Percentiles rank a stretch among this genome's conserved stretches.
These are phyloP conservation scores for Epirrita christyi DNA, from an alignment of 2,888 invertebrate species.

Conservation along the genomic window DNA sequence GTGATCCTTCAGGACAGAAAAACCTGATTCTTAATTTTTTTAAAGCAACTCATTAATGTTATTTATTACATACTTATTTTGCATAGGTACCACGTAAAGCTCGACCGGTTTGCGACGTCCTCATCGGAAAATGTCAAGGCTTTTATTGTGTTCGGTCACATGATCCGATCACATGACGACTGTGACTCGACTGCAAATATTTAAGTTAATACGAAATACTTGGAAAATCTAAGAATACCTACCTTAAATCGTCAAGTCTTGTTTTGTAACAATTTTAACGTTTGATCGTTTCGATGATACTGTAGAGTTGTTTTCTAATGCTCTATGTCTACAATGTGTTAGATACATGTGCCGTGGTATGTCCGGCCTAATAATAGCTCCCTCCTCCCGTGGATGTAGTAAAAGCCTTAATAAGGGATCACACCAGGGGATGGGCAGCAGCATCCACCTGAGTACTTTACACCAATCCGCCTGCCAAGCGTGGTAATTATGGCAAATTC, in stretches of 20 bases:
- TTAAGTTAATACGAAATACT: constrained; percentile 34
- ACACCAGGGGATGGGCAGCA: no score
- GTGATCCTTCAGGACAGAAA: no score
- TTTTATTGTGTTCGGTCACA: constrained; percentile 56
- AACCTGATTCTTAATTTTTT: neutral
- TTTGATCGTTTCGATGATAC: no score
- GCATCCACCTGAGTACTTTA: no score
- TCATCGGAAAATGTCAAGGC: constrained; percentile 61
- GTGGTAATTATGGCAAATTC: no score
- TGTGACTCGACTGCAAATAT: constrained; percentile 34
- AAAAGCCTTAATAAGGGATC: no score
- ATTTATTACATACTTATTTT: constrained; percentile 22
- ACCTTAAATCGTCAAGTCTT: neutral
- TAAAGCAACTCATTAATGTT: neutral
- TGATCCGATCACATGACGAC: constrained; percentile 53
- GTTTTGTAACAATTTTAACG: neutral
- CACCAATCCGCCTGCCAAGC: no score
- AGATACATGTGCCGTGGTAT: no score
- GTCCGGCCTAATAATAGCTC: no score
- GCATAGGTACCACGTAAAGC: constrained; percentile 45
- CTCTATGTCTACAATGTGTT: no score
- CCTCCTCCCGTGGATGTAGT: no score
- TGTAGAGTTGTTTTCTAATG: no score
- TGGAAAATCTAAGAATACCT: constrained; percentile 22
- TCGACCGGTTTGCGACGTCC: constrained; percentile 56